Evolutionary conservation across 2,113 vertebrate genomes (phyloP).

Genomic region (Phylloscopus whistleri): DNA sequence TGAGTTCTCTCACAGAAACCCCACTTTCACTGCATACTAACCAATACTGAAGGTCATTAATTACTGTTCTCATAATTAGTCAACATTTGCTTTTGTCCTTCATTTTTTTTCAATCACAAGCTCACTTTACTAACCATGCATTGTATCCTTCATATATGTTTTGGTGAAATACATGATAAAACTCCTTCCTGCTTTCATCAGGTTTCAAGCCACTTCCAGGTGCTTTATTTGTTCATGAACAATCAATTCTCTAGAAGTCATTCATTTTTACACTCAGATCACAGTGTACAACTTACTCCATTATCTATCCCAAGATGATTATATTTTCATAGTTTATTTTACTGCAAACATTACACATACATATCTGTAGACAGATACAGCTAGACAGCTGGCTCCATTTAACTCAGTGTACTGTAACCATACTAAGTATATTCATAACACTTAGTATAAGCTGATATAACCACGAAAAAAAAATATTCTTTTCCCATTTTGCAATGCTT

Average conservation of each 20-base stretch:
- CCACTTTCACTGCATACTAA: not conserved
- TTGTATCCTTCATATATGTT: not conserved
- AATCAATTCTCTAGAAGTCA: not conserved
- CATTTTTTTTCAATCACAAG: not conserved
- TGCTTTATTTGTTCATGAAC: not conserved
- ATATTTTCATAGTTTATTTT: not conserved
- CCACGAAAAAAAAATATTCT: not conserved
- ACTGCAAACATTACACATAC: not conserved
- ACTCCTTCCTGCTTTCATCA: not conserved
- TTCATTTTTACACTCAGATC: not conserved
- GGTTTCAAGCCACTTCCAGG: not conserved
- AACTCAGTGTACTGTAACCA: not conserved
- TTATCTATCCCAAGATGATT: not conserved
- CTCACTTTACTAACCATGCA: not conserved
- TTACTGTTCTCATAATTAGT: not conserved
- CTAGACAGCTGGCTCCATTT: not conserved
- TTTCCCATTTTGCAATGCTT: not conserved
- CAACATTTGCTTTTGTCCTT: not conserved
- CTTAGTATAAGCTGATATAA: not conserved
- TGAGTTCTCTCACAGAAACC: not conserved
- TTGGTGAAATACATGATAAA: not conserved
- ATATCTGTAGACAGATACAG: not conserved
- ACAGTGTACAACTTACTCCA: not conserved
- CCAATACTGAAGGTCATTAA: not conserved
- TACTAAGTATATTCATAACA: not conserved